Evolutionary conservation across 1,140 invertebrate species (phyloP).

Genomic region (Chironomus tepperi): DNA sequence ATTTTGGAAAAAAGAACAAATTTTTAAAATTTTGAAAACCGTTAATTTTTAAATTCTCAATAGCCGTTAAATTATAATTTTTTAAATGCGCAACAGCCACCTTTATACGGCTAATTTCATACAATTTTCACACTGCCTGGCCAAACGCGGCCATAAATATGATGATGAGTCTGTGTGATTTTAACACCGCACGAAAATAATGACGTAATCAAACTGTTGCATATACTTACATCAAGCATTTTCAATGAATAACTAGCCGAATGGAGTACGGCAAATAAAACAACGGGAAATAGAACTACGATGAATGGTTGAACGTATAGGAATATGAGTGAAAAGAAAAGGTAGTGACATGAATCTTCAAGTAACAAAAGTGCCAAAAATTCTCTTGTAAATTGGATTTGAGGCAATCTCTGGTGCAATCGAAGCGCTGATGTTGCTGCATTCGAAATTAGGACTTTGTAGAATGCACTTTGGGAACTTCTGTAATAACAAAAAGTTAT

Average conservation of each 20-base stretch:
- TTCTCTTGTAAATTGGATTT: conserved; percentile 67
- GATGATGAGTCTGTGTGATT: too few relatives aligned
- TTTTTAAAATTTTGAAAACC: too few relatives aligned
- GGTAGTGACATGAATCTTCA: conserved; percentile 95
- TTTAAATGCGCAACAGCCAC: too few relatives aligned
- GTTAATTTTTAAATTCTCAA: too few relatives aligned
- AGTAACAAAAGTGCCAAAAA: conserved; percentile 69
- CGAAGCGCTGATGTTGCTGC: conserved; percentile 88
- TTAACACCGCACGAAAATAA: not conserved
- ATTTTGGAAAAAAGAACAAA: too few relatives aligned
- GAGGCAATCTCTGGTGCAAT: conserved; percentile 83
- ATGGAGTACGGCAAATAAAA: conserved; percentile 85
- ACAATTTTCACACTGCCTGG: too few relatives aligned
- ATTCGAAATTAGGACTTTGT: conserved; percentile 83
- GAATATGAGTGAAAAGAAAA: conserved; percentile 91
- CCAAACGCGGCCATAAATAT: too few relatives aligned
- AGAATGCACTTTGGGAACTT: conserved; percentile 75
- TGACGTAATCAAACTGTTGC: not conserved
- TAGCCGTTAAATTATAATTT: too few relatives aligned
- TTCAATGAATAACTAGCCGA: conserved; percentile 80
- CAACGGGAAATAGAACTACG: conserved; percentile 79
- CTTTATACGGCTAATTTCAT: too few relatives aligned
- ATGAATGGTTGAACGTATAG: conserved; percentile 79
- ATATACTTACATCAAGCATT: conserved; percentile 76
- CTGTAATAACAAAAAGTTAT: conserved; percentile 42